phyloP scores from a whole-genome alignment of 2,888 invertebrate species.

The Hydropsyche betteni region DNA sequence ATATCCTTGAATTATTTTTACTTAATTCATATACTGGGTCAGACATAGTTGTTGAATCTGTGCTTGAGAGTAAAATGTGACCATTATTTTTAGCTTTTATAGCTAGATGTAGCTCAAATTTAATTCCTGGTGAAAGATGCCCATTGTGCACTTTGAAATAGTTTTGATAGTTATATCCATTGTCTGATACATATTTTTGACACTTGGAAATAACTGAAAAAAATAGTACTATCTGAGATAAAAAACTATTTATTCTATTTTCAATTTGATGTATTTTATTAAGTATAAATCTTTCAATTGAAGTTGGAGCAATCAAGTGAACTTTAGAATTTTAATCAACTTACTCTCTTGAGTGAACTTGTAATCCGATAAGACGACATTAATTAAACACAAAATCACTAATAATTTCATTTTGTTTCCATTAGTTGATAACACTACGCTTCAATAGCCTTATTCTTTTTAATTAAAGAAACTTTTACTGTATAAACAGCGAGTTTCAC shows the following conservation, averaged over 20 bases:
- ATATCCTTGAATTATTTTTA: conserved; percentile 52
- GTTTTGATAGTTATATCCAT: conserved; percentile 68
- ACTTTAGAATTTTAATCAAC: conserved; percentile 17
- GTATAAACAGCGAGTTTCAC: too few species aligned
- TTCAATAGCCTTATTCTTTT: too few species aligned
- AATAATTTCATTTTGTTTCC: conserved; percentile 18
- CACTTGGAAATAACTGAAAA: conserved; percentile 62
- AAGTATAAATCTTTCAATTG: conserved; percentile 10
- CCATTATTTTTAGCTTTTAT: conserved; percentile 75
- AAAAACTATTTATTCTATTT: too few species aligned
- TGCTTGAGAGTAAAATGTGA: conserved; percentile 72
- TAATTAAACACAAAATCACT: conserved; percentile 16
- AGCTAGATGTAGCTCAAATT: conserved; percentile 71
- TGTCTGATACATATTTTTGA: conserved; percentile 65
- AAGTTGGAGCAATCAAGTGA: neutral
- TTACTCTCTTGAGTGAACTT: conserved; percentile 22
- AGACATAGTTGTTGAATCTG: conserved; percentile 57
- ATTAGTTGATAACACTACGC: too few species aligned
- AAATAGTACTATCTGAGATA: neutral
- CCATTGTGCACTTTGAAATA: conserved; percentile 63
- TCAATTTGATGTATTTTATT: neutral
- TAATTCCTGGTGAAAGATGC: conserved; percentile 52
- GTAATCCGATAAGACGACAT: conserved; percentile 23
- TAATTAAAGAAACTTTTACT: too few species aligned
- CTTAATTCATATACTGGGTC: conserved; percentile 77